Base-by-base conservation (phyloP, 2,113 vertebrate genomes). In the Neopipo cinnamomea region DNA sequence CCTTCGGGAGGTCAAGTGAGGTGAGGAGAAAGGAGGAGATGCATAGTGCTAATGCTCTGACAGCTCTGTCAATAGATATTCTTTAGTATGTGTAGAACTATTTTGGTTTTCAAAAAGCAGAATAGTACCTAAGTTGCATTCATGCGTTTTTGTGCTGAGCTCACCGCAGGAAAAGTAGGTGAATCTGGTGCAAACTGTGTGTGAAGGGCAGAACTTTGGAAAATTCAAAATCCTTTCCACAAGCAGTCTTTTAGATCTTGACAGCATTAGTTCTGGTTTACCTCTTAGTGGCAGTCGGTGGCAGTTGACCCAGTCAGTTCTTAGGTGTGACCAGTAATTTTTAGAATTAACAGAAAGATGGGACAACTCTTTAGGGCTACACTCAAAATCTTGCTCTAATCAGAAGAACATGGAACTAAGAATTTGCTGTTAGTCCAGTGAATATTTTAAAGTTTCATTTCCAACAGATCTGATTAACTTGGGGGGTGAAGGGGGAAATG, bases 251-350 rank as follows among this genome's bases (percentile, higher is more conserved):
- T 81, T 63, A 44, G 11, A 37, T 79, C 24, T 72, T 79, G 14
- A 19, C 20, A 46, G 14, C 30, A 22, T 44, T 56, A 56, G 12
- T 35, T 71, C 15, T 42, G 23, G 19, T 47, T 66, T 85, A 56
- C 28, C 58, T 86, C 73, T 67, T 49, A 44, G 50, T 52, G 37
- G 11, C 24, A 56, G 18, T 50, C 0, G 0, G 41, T 47, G 37
- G 14, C 74, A 73, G 25, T 65, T 61, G 41, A 52, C 28, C 4
- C 1, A 39, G 1, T 16, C 5, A 1, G 39, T 89, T 86, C 37
- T 71, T 24, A 20, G 66, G 8, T 66, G 18, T 0, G 0, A 65
- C 31, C 39, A 14, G 4, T 12, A 41, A 17, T 4, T 22, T 56
- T 39, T 47, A 23, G 23, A 20, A 55, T 67, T 13, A 88, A 24